These are phyloP conservation scores for Sweltsa coloradensis DNA, from an alignment of 1,140 invertebrate genomes.

Conservation along the genomic window DNA sequence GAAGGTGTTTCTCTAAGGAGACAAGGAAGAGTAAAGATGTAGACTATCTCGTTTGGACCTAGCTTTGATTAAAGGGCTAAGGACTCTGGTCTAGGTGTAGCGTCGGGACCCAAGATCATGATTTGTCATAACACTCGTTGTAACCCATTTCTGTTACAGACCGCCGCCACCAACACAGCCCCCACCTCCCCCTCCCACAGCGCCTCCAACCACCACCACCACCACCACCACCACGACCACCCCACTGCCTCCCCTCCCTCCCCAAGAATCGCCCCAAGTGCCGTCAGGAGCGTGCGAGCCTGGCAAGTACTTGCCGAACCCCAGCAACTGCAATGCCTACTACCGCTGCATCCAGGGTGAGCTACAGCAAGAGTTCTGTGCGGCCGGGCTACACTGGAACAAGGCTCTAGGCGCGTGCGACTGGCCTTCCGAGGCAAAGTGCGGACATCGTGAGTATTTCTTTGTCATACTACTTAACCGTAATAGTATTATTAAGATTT, in stretches of 20 bases:
- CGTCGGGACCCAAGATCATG: too few relatives aligned
- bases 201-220: conserved; percentile 24
- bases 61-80: too few relatives aligned
- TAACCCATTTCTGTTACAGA: too few relatives aligned
- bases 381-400: conserved; percentile 73
- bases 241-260: neutral
- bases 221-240: conserved; percentile 25
- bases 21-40: too few relatives aligned
- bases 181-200: conserved; percentile 26
- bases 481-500: too few relatives aligned
- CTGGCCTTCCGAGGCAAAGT: conserved; percentile 62
- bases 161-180: conserved; percentile 18
- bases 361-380: conserved; percentile 53
- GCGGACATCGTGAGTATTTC: conserved; percentile 28
- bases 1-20: too few relatives aligned
- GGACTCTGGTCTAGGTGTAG: too few relatives aligned
- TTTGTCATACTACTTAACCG: too few relatives aligned
- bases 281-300: conserved; percentile 35
- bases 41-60: too few relatives aligned
- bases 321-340: conserved; percentile 58
- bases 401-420: conserved; percentile 50
- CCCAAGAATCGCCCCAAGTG: conserved; percentile 21
- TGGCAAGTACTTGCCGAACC: conserved; percentile 51
- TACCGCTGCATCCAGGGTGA: conserved; percentile 59
- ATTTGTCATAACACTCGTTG: too few relatives aligned